Evolutionary conservation across 2,888 invertebrate genomes (phyloP).

Genomic region (Monoplex corrugatus): DNA sequence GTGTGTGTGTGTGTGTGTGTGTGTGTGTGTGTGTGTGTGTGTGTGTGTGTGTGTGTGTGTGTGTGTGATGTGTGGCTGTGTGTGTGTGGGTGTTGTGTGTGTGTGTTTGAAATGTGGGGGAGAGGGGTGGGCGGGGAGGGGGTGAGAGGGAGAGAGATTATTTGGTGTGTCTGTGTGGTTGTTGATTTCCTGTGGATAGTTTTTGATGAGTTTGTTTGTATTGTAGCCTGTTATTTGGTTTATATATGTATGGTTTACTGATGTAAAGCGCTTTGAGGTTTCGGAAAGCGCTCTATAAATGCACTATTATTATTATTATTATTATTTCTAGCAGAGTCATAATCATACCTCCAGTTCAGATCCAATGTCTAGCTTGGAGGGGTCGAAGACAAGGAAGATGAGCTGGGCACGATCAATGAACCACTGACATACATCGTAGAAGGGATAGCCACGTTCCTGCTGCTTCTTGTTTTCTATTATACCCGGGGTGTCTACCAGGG

Average conservation of each 20-base stretch:
- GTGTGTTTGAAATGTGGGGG: too few relatives aligned
- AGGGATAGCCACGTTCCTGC: constrained; percentile 95
- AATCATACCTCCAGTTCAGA: constrained; percentile 89
- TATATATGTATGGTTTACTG: neutral
- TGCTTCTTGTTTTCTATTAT: constrained; percentile 94
- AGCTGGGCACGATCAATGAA: constrained; percentile 97
- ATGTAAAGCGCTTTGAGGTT: neutral
- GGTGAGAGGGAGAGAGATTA: too few relatives aligned
- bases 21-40: neutral
- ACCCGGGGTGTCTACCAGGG: constrained; percentile 97
- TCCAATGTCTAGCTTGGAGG: constrained; percentile 96
- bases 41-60: too few relatives aligned
- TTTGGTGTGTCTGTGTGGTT: too few relatives aligned
- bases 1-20: too few relatives aligned
- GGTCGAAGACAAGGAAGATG: constrained; percentile 97
- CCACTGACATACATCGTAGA: constrained; percentile 98
- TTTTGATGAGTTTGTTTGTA: too few relatives aligned
- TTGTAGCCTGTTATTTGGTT: too few relatives aligned
- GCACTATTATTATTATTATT: neutral
- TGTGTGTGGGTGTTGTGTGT: too few relatives aligned
- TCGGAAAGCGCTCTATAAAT: neutral
- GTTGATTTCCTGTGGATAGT: too few relatives aligned
- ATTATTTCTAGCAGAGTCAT: neutral
- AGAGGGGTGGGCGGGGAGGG: too few relatives aligned
- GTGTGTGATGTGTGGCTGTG: too few relatives aligned